Conservation (phyloP, 2,113 vertebrate genomes). For the Tretioscincus oriximinensis region DNA sequence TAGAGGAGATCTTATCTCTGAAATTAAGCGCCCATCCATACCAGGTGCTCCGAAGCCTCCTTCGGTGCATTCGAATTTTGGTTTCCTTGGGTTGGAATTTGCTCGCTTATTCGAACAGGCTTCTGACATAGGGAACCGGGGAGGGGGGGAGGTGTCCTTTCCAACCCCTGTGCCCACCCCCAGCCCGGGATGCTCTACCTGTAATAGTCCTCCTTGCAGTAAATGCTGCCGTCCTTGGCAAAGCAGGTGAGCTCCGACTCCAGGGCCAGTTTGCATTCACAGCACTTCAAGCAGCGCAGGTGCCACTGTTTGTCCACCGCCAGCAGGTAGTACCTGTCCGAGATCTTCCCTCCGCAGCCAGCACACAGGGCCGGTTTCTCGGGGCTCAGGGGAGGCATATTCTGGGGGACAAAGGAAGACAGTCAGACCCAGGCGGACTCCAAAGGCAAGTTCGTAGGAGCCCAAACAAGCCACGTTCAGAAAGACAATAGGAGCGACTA, state of each 20-base stretch:
- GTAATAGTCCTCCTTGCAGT: slow-evolving; percentile 99
- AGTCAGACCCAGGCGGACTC: not conserved
- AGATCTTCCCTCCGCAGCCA: slow-evolving; percentile 97
- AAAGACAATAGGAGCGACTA: too few relatives aligned
- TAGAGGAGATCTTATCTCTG: too few relatives aligned
- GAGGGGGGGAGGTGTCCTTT: too few relatives aligned
- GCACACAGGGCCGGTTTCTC: slow-evolving; percentile 98
- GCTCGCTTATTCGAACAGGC: too few relatives aligned
- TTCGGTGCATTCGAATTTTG: too few relatives aligned
- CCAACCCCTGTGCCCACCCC: not conserved
- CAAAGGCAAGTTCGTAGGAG: not conserved
- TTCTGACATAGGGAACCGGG: not conserved
- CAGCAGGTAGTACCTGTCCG: slow-evolving; percentile 98
- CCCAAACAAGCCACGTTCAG: not conserved
- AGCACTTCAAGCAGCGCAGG: slow-evolving; percentile 97
- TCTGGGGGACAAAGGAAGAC: slow-evolving; percentile 77
- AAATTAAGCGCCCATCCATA: too few relatives aligned
- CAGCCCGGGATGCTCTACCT: slow-evolving; percentile 76
- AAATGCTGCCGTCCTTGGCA: slow-evolving; percentile 99
- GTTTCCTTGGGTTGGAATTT: too few relatives aligned
- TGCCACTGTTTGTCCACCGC: slow-evolving; percentile 99
- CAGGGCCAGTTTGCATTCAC: slow-evolving; percentile 98
- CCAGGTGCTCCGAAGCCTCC: too few relatives aligned
- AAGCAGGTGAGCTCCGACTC: slow-evolving; percentile 99
- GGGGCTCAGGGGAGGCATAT: slow-evolving; percentile 92